These are phyloP conservation scores for Caiman crocodilus DNA, from an alignment of 2,797 vertebrate genomes.

Conservation along the genomic window DNA sequence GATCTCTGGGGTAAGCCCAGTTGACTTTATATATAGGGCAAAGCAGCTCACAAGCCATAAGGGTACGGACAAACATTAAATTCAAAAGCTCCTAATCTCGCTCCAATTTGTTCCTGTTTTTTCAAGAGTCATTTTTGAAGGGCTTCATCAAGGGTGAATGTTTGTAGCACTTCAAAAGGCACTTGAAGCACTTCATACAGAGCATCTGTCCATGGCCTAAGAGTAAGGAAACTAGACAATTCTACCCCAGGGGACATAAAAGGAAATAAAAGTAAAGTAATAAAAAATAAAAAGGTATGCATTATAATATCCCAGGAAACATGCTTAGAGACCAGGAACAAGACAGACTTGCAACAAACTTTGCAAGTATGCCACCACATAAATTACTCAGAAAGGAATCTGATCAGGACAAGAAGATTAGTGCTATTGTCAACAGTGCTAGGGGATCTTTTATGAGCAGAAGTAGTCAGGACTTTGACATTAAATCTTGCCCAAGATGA, in stretches of 20 bases:
- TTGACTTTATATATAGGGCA: not conserved
- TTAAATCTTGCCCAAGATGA: not conserved
- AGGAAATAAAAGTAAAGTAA: too few species aligned
- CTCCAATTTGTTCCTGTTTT: too few species aligned
- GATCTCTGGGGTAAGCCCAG: not conserved
- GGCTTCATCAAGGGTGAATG: too few species aligned
- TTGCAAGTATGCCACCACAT: not conserved
- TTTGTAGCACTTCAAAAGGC: too few species aligned
- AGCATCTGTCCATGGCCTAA: not conserved
- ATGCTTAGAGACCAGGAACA: not conserved
- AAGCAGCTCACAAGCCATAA: not conserved
- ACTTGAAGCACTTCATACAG: too few species aligned
- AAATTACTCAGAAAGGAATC: not conserved
- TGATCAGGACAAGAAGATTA: not conserved
- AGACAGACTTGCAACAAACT: not conserved
- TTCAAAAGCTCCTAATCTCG: too few species aligned
- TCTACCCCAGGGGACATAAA: not conserved
- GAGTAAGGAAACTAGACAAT: not conserved
- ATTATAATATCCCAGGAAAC: too few species aligned
- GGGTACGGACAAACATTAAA: too few species aligned
- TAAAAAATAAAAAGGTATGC: too few species aligned
- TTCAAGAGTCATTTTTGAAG: too few species aligned
- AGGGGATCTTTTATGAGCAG: not conserved
- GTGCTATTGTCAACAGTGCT: not conserved
- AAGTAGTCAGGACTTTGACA: not conserved